A percentile compares a stretch with the other conserved stretches of the same genome.
Evolutionary conservation across 1,140 invertebrate species (phyloP).

Genomic region (Drosophila pruinosa): DNA sequence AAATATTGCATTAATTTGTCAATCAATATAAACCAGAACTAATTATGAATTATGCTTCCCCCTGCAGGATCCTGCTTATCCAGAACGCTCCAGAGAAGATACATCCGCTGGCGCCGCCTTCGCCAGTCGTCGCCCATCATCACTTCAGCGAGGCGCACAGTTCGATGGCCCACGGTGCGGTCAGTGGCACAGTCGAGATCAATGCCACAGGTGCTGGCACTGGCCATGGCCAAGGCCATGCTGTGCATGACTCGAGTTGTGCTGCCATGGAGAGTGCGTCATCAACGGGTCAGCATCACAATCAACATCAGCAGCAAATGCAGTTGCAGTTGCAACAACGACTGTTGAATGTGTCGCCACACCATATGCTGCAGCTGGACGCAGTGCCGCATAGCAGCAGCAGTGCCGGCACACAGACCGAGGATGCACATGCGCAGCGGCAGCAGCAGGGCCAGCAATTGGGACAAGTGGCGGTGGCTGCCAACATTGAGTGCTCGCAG

Average conservation of each 20-base stretch:
- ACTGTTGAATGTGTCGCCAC: slow-evolving; percentile 55
- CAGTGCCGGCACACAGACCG: slow-evolving; percentile 67
- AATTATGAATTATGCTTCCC: no score
- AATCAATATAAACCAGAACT: no score
- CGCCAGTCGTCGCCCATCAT: slow-evolving; percentile 75
- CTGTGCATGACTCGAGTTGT: slow-evolving; percentile 42
- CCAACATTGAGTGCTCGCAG: slow-evolving; percentile 85
- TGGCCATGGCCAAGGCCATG: not conserved
- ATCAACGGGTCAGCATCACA: slow-evolving; percentile 20
- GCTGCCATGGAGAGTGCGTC: slow-evolving; percentile 46
- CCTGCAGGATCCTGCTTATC: slow-evolving; percentile 91
- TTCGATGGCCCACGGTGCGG: slow-evolving; percentile 35
- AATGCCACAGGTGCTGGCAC: slow-evolving; percentile 31
- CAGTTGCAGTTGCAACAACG: slow-evolving; percentile 53
- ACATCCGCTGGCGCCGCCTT: slow-evolving; percentile 84
- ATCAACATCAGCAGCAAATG: slow-evolving; percentile 51
- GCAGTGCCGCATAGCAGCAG: slow-evolving; percentile 55
- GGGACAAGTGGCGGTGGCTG: slow-evolving; percentile 84
- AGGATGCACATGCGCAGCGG: slow-evolving; percentile 61
- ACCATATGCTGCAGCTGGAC: slow-evolving; percentile 67
- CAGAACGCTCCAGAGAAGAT: slow-evolving; percentile 94
- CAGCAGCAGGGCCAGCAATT: slow-evolving; percentile 43
- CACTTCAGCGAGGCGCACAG: slow-evolving; percentile 53
- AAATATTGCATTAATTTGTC: no score
- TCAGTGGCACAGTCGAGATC: slow-evolving; percentile 59